Percentiles rank a stretch among this genome's conserved stretches.
phyloP scores from a whole-genome alignment of 2,888 invertebrate species.

The Conchocele bisecta region DNA sequence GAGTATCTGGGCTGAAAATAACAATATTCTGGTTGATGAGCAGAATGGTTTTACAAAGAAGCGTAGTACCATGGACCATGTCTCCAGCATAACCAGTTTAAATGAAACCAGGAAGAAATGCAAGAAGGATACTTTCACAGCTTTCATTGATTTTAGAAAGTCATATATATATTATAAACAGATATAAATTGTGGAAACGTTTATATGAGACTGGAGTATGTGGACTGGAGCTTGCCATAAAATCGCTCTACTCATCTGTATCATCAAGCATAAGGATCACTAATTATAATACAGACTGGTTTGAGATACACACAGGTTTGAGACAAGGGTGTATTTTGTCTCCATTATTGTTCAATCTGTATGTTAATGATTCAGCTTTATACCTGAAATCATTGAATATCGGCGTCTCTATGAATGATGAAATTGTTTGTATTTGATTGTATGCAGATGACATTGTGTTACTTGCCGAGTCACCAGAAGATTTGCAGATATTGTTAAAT shows the following conservation, averaged over 20 bases:
- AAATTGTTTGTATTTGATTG: conserved; percentile 17
- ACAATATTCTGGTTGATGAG: conserved; percentile 16
- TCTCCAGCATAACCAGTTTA: conserved; percentile 6
- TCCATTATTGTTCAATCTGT: conserved; percentile 14
- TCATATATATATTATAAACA: conserved; percentile 15
- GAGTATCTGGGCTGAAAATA: not conserved
- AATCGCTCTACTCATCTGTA: conserved; percentile 15
- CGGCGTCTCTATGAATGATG: conserved; percentile 12
- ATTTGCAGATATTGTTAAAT: conserved; percentile 26
- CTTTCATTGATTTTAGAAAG: conserved; percentile 29
- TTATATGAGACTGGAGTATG: not conserved
- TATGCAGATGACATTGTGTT: conserved; percentile 31
- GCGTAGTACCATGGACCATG: conserved; percentile 14
- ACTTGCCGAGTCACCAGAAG: conserved; percentile 25
- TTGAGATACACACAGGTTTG: conserved; percentile 4
- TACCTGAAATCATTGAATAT: not conserved
- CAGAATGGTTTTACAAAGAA: conserved; percentile 31
- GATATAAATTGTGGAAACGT: conserved; percentile 1
- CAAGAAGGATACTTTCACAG: conserved; percentile 18
- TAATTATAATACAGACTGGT: conserved; percentile 16
- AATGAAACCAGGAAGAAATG: conserved; percentile 10
- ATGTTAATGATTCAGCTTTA: conserved; percentile 17
- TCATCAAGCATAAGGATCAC: conserved; percentile 21
- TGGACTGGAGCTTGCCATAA: conserved; percentile 12
- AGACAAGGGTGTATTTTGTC: conserved; percentile 19